These are phyloP conservation scores for Phaetusa simplex DNA, from an alignment of 2,113 vertebrate species.

Conservation along the genomic window DNA sequence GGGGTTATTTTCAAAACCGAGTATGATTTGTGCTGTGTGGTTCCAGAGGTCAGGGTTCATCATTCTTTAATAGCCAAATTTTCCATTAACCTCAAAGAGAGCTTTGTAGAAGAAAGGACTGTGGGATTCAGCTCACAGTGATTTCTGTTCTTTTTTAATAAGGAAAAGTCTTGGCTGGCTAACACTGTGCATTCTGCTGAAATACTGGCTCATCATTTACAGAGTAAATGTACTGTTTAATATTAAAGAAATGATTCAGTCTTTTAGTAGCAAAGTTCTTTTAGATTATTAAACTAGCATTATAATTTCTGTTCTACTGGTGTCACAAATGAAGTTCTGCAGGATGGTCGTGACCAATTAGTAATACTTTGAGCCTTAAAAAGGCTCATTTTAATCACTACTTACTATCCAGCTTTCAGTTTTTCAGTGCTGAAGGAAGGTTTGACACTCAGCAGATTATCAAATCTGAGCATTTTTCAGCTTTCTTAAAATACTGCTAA, in stretches of 20 bases:
- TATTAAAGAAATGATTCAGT: constrained; percentile 54
- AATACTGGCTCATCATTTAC: constrained; percentile 43
- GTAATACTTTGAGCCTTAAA: background rate
- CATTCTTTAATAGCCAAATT: constrained; percentile 5
- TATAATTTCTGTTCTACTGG: constrained; percentile 31
- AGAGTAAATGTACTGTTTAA: constrained; percentile 63
- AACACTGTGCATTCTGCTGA: constrained; percentile 28
- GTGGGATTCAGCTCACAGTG: constrained; percentile 6
- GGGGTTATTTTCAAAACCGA: background rate
- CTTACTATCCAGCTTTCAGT: background rate
- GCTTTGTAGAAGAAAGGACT: constrained; percentile 17
- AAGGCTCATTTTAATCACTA: constrained; percentile 2
- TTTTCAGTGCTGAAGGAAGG: background rate
- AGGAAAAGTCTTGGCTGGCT: constrained; percentile 21
- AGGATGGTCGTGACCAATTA: constrained; percentile 18
- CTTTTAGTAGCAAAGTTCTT: constrained; percentile 41
- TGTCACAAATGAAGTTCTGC: constrained; percentile 46
- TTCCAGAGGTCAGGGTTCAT: background rate
- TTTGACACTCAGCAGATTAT: background rate
- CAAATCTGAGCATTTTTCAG: background rate
- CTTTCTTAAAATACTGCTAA: background rate
- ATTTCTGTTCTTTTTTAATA: constrained; percentile 33
- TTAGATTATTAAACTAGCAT: constrained; percentile 40
- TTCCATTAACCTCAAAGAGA: constrained; percentile 27
- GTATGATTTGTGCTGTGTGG: constrained; percentile 8